Evolutionary conservation across 2,888 invertebrate species (phyloP).

Genomic region (Ceriagrion tenellum): DNA sequence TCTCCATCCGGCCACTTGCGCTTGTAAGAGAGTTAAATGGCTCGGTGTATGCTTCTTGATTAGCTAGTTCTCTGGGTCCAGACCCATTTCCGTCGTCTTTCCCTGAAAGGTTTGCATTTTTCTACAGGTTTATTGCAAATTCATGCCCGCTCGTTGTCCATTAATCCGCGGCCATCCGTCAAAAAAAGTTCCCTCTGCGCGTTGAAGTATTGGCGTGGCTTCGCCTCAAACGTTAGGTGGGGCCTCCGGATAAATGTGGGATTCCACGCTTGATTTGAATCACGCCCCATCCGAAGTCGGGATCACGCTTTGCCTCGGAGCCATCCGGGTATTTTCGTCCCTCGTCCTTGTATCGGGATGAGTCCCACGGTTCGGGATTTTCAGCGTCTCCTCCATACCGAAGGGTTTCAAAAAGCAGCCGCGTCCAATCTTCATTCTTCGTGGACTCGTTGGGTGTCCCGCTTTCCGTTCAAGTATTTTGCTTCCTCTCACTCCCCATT

Average conservation of each 20-base stretch:
- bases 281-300: background rate
- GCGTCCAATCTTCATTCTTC: conserved; percentile 1
- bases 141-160: background rate
- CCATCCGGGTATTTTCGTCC: background rate
- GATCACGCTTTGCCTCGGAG: background rate
- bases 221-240: background rate
- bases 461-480: background rate
- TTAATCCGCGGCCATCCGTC: background rate
- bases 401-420: background rate
- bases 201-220: background rate
- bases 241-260: background rate
- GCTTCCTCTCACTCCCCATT: background rate
- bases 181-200: background rate
- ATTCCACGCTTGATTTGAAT: background rate
- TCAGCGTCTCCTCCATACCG: background rate
- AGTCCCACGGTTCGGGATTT: background rate
- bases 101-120: no score
- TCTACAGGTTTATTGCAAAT: background rate
- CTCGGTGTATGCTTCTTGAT: no score
- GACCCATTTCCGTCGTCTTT: no score
- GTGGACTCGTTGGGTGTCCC: background rate
- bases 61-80: no score
- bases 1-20: no score
- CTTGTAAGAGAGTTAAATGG: no score
- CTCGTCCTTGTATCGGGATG: conserved; percentile 1